These are phyloP conservation scores for Subacronicta megacephala DNA, from an alignment of 2,888 invertebrate genomes.

Conservation along the genomic window DNA sequence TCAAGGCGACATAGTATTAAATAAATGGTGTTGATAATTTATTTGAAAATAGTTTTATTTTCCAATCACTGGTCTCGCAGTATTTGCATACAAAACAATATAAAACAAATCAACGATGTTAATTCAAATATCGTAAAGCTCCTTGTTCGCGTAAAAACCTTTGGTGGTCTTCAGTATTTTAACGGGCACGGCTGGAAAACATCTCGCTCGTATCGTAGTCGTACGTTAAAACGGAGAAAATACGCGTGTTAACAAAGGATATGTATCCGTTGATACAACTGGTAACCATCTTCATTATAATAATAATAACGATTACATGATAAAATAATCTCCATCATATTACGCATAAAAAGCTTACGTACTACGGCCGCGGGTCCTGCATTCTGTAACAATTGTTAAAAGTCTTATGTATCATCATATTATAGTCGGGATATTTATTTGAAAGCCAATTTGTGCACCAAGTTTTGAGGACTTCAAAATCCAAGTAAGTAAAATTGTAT, in stretches of 20 bases:
- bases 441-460: no score
- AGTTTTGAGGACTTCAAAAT: no score
- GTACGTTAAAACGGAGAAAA: no score
- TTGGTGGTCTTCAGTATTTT: no score
- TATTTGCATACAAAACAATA: constrained; percentile 28
- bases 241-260: neutral
- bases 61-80: neutral
- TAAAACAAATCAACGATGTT: constrained; percentile 24
- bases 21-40: constrained; percentile 84
- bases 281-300: constrained; percentile 41
- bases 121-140: constrained; percentile 17
- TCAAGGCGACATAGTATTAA: constrained; percentile 79
- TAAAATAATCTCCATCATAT: constrained; percentile 57
- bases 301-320: constrained; percentile 50
- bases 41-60: constrained; percentile 58
- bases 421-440: no score
- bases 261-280: constrained; percentile 14
- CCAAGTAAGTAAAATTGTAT: no score
- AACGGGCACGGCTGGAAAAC: no score
- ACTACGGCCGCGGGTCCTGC: constrained; percentile 79
- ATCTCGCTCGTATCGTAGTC: no score
- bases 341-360: constrained; percentile 52
- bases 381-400: constrained; percentile 74
- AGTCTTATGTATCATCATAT: no score
- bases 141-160: no score